Evolutionary conservation across 1,140 invertebrate genomes (phyloP).

Genomic region (Nylanderia fulva): DNA sequence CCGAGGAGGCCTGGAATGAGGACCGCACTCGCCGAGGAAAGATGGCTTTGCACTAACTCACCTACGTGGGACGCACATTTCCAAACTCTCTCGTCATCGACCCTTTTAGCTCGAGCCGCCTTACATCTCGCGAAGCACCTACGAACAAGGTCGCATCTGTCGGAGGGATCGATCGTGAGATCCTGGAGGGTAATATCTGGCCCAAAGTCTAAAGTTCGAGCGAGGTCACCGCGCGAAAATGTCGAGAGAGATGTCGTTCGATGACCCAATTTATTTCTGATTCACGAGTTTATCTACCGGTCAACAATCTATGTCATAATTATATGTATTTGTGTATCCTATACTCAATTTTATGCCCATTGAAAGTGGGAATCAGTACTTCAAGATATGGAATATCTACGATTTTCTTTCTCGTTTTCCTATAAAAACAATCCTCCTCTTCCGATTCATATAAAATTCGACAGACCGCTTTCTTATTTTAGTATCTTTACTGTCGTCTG

Average conservation of each 20-base stretch:
- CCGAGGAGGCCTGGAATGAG: slow-evolving; percentile 50
- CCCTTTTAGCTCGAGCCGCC: slow-evolving; percentile 80
- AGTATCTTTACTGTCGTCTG: slow-evolving; percentile 69
- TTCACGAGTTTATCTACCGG: neutral
- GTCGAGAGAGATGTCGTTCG: slow-evolving; percentile 29
- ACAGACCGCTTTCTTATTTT: slow-evolving; percentile 6
- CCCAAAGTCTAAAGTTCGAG: slow-evolving; percentile 46
- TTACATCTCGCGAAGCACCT: slow-evolving; percentile 68
- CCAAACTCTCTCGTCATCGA: slow-evolving; percentile 84
- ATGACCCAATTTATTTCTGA: slow-evolving; percentile 23
- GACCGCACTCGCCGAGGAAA: slow-evolving; percentile 74
- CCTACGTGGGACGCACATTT: slow-evolving; percentile 81
- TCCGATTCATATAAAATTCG: neutral
- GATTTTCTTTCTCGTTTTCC: too few species aligned
- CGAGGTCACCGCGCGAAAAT: slow-evolving; percentile 45
- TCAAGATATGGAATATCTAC: too few species aligned
- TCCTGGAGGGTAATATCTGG: slow-evolving; percentile 67
- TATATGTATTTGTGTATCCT: neutral
- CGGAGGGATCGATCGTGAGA: slow-evolving; percentile 61
- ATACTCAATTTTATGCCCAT: neutral
- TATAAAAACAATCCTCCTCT: neutral
- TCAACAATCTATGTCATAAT: neutral
- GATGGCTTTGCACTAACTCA: slow-evolving; percentile 80
- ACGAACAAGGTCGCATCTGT: slow-evolving; percentile 70
- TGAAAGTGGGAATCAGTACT: neutral